A percentile compares a stretch with the other conserved stretches of the same genome.
These are phyloP conservation scores for Chaetogeoica ovagalla DNA, from an alignment of 2,888 invertebrate species.

Conservation along the genomic window DNA sequence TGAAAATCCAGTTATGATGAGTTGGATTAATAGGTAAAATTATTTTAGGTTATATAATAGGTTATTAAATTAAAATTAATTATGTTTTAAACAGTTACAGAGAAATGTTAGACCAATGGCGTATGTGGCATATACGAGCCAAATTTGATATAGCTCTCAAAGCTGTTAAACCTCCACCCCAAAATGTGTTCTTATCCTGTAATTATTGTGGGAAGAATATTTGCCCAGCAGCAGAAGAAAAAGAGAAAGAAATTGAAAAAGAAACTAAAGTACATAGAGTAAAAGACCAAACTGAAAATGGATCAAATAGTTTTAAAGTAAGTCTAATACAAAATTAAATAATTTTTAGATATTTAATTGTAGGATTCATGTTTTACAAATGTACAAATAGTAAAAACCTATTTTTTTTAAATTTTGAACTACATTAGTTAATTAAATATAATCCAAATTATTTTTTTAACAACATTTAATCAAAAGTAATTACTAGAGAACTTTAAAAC, in stretches of 20 bases:
- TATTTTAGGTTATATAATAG: background rate
- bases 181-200: conserved; percentile 81
- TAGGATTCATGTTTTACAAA: too few relatives aligned
- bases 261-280: conserved; percentile 23
- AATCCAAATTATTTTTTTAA: too few relatives aligned
- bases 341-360: too few relatives aligned
- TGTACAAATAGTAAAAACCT: too few relatives aligned
- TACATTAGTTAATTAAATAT: too few relatives aligned
- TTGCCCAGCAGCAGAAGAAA: conserved; percentile 62
- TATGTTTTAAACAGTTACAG: conserved; percentile 70
- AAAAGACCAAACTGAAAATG: conserved; percentile 46
- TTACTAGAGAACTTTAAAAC: too few relatives aligned
- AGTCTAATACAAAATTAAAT: background rate
- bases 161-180: conserved; percentile 64
- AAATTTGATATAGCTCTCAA: conserved; percentile 83
- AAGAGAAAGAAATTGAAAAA: conserved; percentile 34
- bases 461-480: too few relatives aligned
- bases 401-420: too few relatives aligned
- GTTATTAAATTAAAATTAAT: conserved; percentile 9
- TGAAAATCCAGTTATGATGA: conserved; percentile 65
- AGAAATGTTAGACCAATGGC: conserved; percentile 83
- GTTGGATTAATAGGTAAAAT: conserved; percentile 70
- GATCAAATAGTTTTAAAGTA: conserved; percentile 47
- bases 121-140: conserved; percentile 86
- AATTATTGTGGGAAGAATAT: conserved; percentile 95